These are phyloP conservation scores for Rhizomys pruinosus DNA, from an alignment of 2,113 vertebrate species.

Conservation along the genomic window DNA sequence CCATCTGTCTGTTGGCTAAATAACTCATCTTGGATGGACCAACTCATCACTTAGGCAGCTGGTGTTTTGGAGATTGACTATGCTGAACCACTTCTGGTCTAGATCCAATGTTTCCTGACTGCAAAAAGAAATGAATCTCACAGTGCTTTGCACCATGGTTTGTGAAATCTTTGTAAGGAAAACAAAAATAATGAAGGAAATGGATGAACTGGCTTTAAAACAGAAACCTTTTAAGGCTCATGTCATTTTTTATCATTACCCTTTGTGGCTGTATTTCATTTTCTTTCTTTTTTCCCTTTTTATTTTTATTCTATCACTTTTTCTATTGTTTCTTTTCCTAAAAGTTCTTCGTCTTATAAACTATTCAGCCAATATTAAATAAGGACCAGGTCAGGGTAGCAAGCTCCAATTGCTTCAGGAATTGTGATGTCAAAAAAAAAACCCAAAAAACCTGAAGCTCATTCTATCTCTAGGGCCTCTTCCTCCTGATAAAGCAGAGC, in stretches of 20 bases:
- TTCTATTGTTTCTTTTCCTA: background rate
- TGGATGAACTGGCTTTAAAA: background rate
- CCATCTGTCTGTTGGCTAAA: conserved; percentile 83
- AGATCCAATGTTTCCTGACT: conserved; percentile 62
- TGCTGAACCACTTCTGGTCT: conserved; percentile 61
- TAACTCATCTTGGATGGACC: conserved; percentile 65
- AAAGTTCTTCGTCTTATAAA: background rate
- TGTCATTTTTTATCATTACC: background rate
- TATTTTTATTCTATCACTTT: background rate
- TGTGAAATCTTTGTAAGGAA: conserved; percentile 33
- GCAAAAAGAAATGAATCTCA: conserved; percentile 36
- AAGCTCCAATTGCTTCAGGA: background rate
- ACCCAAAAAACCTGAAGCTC: background rate
- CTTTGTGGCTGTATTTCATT: background rate
- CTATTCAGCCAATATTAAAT: background rate
- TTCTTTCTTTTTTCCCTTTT: background rate
- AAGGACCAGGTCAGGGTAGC: background rate
- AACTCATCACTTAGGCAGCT: conserved; percentile 80
- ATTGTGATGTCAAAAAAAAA: too few species aligned
- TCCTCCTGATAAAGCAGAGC: background rate
- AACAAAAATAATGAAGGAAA: conserved; percentile 24
- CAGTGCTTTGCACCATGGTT: conserved; percentile 19
- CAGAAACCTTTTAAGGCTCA: background rate
- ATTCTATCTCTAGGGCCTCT: background rate
- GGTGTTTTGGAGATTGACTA: conserved; percentile 58